Evolutionary conservation across 2,888 invertebrate genomes (phyloP), one percentile per base, ranked within the genome.

Genomic region (Eupithecia pulchellata): DNA sequence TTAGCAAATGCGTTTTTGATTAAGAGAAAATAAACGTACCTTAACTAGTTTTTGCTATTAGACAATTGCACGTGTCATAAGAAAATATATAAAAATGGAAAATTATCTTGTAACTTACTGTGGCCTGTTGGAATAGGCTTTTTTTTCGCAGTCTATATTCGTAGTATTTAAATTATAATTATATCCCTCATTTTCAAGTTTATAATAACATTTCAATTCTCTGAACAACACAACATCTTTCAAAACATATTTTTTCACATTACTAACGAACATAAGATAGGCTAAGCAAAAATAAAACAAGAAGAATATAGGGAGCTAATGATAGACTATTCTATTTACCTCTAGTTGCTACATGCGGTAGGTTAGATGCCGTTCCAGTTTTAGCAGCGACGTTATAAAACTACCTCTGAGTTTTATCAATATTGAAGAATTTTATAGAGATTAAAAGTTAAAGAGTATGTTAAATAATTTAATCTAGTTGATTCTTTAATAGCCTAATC

Each of bases 271-370:
- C 13, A 20, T 34, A 61, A 60, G 60, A 30, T 88, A 83, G 86
- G 86, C 83, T 87, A 85, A 83, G 85, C 82, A 89, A 90, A 89
- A 91, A 89, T 83, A 74, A 76, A 91, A 89, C 83, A 74, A 76
- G 77, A 80, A 81, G 78, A 83, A 84, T 86, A 88, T 87, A 89
- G 82, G 82, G 82, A 85, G 82, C 77, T 89, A 87, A 90, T 89
- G 84, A 86, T 86, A 86, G 85, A 79, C 80, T 77, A 77, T 77
- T 77, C 73, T 80, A 80, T 76, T 85, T 66, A n/a, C n/a, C n/a
- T n/a, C n/a, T n/a, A 67, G 69, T 65, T 65, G 39, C 29, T 69
- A 42, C 11, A 61, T 61, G 62, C 30, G 20, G 32, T 34, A 66
- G 36, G 70, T n/a, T 57, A n/a, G n/a, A 20, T 20, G 39, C 9